phyloP scores from a whole-genome alignment of 2,797 vertebrate genomes.

The Gila robusta region DNA sequence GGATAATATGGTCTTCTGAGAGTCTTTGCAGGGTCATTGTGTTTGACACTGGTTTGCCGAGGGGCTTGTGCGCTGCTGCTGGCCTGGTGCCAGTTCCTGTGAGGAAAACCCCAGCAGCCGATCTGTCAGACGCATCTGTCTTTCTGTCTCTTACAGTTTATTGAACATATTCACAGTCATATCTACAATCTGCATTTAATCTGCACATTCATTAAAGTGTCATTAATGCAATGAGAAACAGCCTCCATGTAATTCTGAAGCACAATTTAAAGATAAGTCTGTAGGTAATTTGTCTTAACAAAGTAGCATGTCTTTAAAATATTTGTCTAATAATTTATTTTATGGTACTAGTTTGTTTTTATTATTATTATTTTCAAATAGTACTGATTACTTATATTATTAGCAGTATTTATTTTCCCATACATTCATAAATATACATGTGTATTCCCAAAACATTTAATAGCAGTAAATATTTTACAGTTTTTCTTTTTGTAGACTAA shows the following conservation, averaged over 20 bases:
- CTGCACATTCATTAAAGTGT: conserved; percentile 33
- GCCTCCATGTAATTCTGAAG: neutral
- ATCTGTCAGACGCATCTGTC: conserved; percentile 41
- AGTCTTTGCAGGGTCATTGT: conserved; percentile 52
- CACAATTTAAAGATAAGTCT: neutral
- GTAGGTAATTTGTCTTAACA: neutral
- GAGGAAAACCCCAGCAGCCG: conserved; percentile 23
- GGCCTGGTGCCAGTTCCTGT: conserved; percentile 37
- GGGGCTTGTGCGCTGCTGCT: conserved; percentile 43
- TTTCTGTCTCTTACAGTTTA: conserved; percentile 48
- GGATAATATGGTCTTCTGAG: conserved; percentile 51
- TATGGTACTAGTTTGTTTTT: neutral
- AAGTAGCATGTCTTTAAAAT: neutral
- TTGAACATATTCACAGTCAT: conserved; percentile 36
- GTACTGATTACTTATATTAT: neutral
- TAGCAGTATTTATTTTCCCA: neutral
- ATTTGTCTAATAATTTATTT: neutral
- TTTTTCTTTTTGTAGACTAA: neutral
- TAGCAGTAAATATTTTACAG: neutral
- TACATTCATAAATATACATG: neutral
- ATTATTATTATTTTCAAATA: neutral
- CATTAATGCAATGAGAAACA: conserved; percentile 33
- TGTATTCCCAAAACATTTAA: neutral
- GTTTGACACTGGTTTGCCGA: conserved; percentile 54
- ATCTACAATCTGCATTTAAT: conserved; percentile 34